These are phyloP conservation scores for Semotilus atromaculatus DNA, from an alignment of 2,797 vertebrate species.

Conservation along the genomic window DNA sequence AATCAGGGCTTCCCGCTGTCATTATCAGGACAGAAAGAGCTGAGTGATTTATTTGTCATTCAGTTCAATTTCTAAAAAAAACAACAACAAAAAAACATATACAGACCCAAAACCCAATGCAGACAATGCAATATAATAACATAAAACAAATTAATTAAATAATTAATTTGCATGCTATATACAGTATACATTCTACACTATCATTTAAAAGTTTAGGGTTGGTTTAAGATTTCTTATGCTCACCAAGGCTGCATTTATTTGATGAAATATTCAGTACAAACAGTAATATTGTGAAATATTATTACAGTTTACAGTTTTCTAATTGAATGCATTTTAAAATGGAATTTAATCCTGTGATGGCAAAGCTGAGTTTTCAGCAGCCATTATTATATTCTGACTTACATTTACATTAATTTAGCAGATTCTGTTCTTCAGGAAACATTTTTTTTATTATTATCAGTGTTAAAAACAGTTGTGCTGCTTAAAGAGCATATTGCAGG, in stretches of 20 bases:
- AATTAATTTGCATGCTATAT: neutral
- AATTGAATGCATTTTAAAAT: neutral
- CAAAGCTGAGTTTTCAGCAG: neutral
- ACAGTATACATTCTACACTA: neutral
- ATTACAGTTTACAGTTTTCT: neutral
- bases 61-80: neutral
- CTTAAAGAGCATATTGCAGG: no score
- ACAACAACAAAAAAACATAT: no score
- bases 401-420: neutral
- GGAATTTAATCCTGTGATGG: neutral
- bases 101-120: neutral
- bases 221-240: neutral
- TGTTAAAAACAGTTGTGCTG: no score
- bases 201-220: neutral
- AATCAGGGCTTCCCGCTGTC: slow-evolving; percentile 20
- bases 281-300: no score
- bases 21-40: slow-evolving; percentile 1
- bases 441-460: no score
- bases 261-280: no score
- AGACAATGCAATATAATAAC: neutral
- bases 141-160: neutral
- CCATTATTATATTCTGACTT: neutral
- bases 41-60: neutral
- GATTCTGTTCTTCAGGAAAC: no score
- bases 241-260: neutral